Base-by-base conservation (phyloP, 2,888 invertebrate species). In the Leptopilina myrica region DNA sequence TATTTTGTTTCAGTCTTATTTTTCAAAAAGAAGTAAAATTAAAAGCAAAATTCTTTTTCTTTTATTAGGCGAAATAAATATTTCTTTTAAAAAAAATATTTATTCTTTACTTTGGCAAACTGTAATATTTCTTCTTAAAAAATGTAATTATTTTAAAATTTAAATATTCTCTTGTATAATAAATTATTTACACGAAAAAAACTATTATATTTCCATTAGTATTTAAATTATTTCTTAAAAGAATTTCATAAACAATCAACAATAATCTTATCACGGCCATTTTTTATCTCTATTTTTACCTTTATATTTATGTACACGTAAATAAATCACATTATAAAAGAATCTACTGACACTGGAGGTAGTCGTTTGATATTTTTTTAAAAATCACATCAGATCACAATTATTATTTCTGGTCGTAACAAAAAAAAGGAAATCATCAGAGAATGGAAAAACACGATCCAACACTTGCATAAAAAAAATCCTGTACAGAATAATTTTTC, bases 401-500 rank as follows among this genome's bases (percentile, higher is more conserved):
- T 62, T 62, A 43, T 43, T 43, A 8, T 62, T 12, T 49, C 11
- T 12, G 11, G 5, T 62, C 15, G 20, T 9, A 62, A 59, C 3
- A 15, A 15, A 15, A 59, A 59, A 2, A 2, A 59, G 59, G 15
- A 6, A 15, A 15, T 62, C 7, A 20, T 62, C 20, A 62, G 20
- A 62, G 8, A 62, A 62, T 62, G 9, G 20, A 62, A 20, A 62
- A 62, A 20, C 62, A 62, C 15, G 62, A 62, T 9, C 62, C 62
- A 62, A 62, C 62, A 4, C 62, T 20, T 15, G 62, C 62, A 62
- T 62, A 62, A 20, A 62, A 62, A 62, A 62, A 62, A 15, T 62
- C 62, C 8, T 62, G 62, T 9, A 62, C 9, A 15, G 62, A 62
- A 62, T 15, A 62, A 20, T 62, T 62, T 62, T 62, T 62, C 62